These are phyloP conservation scores for Hypomesus transpacificus DNA, from an alignment of 2,113 vertebrate species.

Conservation along the genomic window DNA sequence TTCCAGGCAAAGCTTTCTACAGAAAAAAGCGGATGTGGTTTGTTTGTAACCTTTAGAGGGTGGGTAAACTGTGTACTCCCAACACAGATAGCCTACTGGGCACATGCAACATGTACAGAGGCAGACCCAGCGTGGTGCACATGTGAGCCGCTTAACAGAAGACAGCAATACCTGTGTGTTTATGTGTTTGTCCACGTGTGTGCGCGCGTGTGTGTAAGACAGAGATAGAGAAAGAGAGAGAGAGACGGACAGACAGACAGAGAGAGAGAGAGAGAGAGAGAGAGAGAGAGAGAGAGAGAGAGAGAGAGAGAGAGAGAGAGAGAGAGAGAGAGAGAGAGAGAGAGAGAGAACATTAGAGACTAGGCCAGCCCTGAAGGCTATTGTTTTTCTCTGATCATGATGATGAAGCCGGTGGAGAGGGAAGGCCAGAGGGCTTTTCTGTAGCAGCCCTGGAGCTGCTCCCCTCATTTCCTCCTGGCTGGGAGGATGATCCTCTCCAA, in stretches of 20 bases:
- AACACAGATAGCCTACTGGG: constrained; percentile 39
- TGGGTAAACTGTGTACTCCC: constrained; percentile 43
- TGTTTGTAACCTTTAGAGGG: constrained; percentile 57
- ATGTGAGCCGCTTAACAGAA: constrained; percentile 15
- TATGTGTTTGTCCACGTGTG: background rate
- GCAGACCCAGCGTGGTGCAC: constrained; percentile 26
- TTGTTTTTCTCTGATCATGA: constrained; percentile 63
- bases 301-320: background rate
- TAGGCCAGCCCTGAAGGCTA: constrained; percentile 62
- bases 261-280: constrained; percentile 1
- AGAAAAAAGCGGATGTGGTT: constrained; percentile 69
- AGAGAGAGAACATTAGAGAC: constrained; percentile 16
- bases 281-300: background rate
- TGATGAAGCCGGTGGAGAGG: constrained; percentile 67
- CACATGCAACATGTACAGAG: constrained; percentile 32
- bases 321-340: constrained; percentile 3
- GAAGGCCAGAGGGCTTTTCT: constrained; percentile 66
- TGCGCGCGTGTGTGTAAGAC: background rate
- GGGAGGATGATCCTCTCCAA: constrained; percentile 44
- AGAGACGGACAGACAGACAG: background rate
- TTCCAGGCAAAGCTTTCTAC: constrained; percentile 60
- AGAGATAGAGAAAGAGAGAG: background rate
- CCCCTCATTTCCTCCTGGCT: constrained; percentile 39
- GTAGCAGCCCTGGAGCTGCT: constrained; percentile 50
- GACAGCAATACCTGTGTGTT: constrained; percentile 1